Evolutionary conservation across 2,888 invertebrate genomes (phyloP).

Genomic region (Lysandra bellargus): DNA sequence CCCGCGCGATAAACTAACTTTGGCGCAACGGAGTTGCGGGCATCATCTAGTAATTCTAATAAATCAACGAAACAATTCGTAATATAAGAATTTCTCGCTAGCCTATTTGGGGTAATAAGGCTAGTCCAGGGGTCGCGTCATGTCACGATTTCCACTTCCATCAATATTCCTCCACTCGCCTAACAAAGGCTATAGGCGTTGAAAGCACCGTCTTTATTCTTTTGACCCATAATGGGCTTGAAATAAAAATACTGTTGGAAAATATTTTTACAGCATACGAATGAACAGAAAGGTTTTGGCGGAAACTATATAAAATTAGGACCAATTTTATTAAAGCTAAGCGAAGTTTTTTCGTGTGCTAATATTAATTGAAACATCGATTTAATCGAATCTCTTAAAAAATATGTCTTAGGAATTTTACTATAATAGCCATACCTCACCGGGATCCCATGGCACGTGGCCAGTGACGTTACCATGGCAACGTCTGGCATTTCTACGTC

Average conservation of each 20-base stretch:
- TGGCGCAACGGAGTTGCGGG: too few species aligned
- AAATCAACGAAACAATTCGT: neutral
- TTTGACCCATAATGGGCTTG: constrained; percentile 11
- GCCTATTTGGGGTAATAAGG: neutral
- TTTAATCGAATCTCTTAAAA: too few species aligned
- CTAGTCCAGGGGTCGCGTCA: neutral
- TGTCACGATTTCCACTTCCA: constrained; percentile 14
- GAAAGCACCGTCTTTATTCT: constrained; percentile 1
- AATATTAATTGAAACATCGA: neutral
- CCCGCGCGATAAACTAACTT: too few species aligned
- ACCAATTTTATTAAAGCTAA: neutral
- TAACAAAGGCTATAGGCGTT: constrained; percentile 14
- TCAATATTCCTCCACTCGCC: constrained; percentile 16
- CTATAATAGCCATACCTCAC: too few species aligned
- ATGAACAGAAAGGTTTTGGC: neutral
- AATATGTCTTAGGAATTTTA: too few species aligned
- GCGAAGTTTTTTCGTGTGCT: neutral
- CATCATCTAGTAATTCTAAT: too few species aligned
- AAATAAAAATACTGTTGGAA: constrained; percentile 8
- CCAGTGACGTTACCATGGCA: too few species aligned
- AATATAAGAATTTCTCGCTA: neutral
- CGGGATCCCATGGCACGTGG: too few species aligned
- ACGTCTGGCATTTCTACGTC: too few species aligned
- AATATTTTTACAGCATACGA: constrained; percentile 1
- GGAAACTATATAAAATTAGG: constrained; percentile 1